Percentiles rank a stretch among this genome's conserved stretches.
phyloP scores from a whole-genome alignment of 2,888 invertebrate species.

The Metellina segmentata region DNA sequence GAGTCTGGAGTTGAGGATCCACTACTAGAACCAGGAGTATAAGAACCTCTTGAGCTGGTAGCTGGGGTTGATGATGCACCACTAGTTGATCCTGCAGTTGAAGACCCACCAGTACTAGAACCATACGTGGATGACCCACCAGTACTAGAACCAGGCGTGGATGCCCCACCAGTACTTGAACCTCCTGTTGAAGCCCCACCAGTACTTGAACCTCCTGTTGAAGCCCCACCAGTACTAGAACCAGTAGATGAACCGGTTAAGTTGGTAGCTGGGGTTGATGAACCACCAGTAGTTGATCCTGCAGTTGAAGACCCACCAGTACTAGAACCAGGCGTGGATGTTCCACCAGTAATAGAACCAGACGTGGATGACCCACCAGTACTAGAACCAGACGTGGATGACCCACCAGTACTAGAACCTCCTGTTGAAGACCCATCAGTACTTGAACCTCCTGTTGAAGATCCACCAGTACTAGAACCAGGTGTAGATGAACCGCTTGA shows the following conservation, averaged over 20 bases:
- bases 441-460: background rate
- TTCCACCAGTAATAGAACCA: background rate
- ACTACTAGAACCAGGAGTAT: background rate
- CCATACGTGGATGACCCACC: background rate
- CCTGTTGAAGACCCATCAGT: background rate
- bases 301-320: constrained; percentile 5
- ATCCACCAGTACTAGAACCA: background rate
- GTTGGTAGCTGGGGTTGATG: background rate
- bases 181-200: background rate
- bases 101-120: background rate
- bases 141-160: background rate
- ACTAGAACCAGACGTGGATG: background rate
- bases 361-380: background rate
- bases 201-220: background rate
- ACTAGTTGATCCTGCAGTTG: background rate
- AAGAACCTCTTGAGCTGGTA: background rate
- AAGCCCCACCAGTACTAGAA: background rate
- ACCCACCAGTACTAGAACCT: constrained; percentile 3
- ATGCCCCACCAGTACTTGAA: constrained; percentile 3
- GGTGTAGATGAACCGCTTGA: background rate
- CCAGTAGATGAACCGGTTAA: background rate
- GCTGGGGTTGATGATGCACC: background rate
- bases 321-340: background rate
- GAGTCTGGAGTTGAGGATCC: background rate
- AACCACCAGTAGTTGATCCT: background rate